These are phyloP conservation scores for Hybos culiciformis DNA, from an alignment of 2,888 invertebrate genomes.

Conservation along the genomic window DNA sequence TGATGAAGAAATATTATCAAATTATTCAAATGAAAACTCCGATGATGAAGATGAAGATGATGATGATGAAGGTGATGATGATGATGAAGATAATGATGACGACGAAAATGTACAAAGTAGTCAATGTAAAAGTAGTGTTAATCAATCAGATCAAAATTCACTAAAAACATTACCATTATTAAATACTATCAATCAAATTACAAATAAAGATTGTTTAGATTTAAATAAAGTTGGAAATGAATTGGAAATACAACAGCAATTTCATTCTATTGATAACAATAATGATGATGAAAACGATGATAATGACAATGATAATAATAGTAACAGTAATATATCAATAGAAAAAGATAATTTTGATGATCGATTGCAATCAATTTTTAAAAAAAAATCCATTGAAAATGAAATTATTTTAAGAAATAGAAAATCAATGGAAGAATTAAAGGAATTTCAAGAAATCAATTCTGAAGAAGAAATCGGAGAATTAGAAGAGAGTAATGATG, in stretches of 20 bases:
- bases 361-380: neutral
- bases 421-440: too few species aligned
- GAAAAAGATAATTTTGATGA: neutral
- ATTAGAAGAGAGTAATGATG: slow-evolving; percentile 10
- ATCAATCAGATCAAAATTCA: neutral
- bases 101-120: neutral
- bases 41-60: slow-evolving; percentile 7
- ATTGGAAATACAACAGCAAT: neutral
- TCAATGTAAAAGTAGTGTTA: neutral
- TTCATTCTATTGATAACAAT: neutral
- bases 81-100: neutral
- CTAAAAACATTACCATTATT: neutral
- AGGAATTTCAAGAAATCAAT: too few species aligned
- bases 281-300: neutral
- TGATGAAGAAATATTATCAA: slow-evolving; percentile 8
- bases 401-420: neutral
- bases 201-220: too few species aligned
- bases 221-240: too few species aligned
- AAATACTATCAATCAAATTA: neutral
- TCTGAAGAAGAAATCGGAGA: neutral
- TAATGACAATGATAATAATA: neutral
- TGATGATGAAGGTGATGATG: slow-evolving; percentile 6
- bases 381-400: neutral
- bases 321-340: neutral
- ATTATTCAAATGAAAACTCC: slow-evolving; percentile 3